Evolutionary conservation across 2,797 vertebrate species (phyloP), one percentile per base, ranked within the genome.

Genomic region (Cossypha heuglini): DNA sequence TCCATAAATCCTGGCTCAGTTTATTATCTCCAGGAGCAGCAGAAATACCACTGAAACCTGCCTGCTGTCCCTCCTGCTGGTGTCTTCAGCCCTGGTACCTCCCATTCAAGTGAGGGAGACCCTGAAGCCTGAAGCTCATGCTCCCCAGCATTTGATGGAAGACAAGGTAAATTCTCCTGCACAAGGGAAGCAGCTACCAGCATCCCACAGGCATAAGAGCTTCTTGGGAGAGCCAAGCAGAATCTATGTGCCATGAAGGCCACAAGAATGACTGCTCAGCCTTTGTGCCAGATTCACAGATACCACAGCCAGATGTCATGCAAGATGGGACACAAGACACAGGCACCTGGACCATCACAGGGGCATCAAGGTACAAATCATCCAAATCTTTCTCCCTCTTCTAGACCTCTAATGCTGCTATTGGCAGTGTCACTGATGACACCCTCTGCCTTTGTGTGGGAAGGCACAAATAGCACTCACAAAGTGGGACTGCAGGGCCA

Each of bases 1-100:
- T 48, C 59, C 71, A 57, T 87, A 94, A 94, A 90, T 73, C 62
- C 42, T 78, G 43, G 11, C 46, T 84, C 62, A 62, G 62, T 75
- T 95, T 93, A 74, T 83, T 79, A 83, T 68, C 58, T 71, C 14
- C 38, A 57, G 3, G 0, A 67, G 57, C 42, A 94, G 64, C 57
- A 95, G 72, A 90, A 62, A 64, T 16, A 83, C 38, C 57, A 83
- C 72, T 61, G 75, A 90, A 95, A 86, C 40, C 62, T 84, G 38
- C 19, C 29, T 4, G 6, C 67, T 58, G n/a, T 66, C 35, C 40
- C 37, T 85, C 33, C 78, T 85, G 37, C 2, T 2, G 31, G 20
- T 48, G 10, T n/a, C 55, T 66, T 86, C 66, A 84, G 49, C 19
- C 28, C 46, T 52, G 38, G n/a, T 45, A 71, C 9, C 11, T 28